These are phyloP conservation scores for Cirrhinus molitorella DNA, from an alignment of 2,797 vertebrate genomes.

Conservation along the genomic window DNA sequence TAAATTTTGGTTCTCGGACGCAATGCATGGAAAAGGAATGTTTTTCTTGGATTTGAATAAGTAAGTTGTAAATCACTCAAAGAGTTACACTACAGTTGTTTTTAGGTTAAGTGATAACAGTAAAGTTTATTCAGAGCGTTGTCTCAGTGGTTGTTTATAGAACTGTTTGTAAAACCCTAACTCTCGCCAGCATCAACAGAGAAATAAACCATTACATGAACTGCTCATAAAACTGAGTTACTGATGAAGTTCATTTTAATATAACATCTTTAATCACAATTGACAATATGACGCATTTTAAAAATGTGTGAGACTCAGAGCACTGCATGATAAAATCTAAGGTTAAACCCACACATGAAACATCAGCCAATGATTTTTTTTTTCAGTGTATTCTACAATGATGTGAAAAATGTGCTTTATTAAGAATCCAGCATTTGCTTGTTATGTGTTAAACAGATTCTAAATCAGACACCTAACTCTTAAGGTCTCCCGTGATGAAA, in stretches of 20 bases:
- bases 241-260: not conserved
- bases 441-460: conserved; percentile 44
- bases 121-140: conserved; percentile 35
- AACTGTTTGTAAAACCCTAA: conserved; percentile 21
- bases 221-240: not conserved
- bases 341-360: conserved; percentile 35
- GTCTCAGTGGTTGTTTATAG: conserved; percentile 41
- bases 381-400: not conserved
- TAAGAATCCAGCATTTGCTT: conserved; percentile 16
- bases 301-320: not conserved
- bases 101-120: conserved; percentile 41
- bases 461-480: conserved; percentile 39
- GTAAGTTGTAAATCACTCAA: conserved; percentile 44
- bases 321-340: conserved; percentile 4
- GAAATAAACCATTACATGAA: not conserved
- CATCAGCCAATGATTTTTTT: not conserved
- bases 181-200: not conserved
- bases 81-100: conserved; percentile 37
- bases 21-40: conserved; percentile 33
- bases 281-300: not conserved
- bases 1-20: conserved; percentile 30
- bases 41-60: conserved; percentile 54
- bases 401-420: not conserved
- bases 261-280: conserved; percentile 11
- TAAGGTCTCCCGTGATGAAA: conserved; percentile 51